These are phyloP conservation scores for Dipodomys spectabilis DNA, from an alignment of 2,113 vertebrate species.

Conservation along the genomic window DNA sequence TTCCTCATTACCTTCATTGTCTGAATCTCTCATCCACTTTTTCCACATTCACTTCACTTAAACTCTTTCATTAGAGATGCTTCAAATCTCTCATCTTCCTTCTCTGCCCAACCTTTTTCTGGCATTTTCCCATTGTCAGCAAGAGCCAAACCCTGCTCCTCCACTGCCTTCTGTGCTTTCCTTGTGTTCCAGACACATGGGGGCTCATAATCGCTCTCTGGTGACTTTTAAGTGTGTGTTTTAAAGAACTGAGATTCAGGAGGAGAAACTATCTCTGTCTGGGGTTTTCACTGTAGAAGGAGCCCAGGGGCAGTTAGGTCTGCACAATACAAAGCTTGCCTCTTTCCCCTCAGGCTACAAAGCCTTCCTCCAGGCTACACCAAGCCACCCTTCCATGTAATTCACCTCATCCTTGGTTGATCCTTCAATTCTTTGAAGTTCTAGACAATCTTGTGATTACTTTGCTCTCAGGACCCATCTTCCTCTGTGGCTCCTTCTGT, in stretches of 20 bases:
- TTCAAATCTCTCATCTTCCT: background rate
- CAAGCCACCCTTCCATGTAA: background rate
- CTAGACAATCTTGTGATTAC: background rate
- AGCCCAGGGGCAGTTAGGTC: background rate
- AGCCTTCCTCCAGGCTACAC: background rate
- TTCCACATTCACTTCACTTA: background rate
- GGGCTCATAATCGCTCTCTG: background rate
- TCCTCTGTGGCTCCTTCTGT: background rate
- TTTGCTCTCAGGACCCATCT: background rate
- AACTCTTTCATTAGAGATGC: slow-evolving; percentile 9
- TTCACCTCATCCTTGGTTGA: background rate
- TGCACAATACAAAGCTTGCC: background rate
- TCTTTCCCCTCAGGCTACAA: background rate
- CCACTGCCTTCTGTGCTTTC: background rate
- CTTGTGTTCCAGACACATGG: background rate
- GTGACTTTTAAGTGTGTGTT: background rate
- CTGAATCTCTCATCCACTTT: background rate
- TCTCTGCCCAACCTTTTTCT: background rate
- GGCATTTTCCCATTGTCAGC: background rate
- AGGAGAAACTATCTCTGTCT: background rate
- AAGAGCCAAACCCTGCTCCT: background rate
- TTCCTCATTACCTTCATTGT: background rate
- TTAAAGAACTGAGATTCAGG: background rate
- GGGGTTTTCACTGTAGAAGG: background rate
- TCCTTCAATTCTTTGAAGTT: slow-evolving; percentile 3